These are phyloP conservation scores for Gonocerus acuteangulatus DNA, from an alignment of 2,888 invertebrate species.

Conservation along the genomic window DNA sequence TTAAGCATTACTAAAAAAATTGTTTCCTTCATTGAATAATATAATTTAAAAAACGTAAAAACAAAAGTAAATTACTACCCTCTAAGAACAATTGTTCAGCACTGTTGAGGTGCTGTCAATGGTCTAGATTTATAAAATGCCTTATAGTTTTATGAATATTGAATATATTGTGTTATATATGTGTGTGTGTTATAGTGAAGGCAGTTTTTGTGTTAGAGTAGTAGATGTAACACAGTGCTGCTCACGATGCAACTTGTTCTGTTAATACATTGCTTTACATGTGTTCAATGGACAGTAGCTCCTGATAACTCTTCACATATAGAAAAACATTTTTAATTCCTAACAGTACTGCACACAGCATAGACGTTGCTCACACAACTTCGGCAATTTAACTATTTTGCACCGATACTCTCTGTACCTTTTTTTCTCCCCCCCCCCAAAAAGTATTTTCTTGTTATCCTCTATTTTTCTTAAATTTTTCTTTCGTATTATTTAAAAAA, in stretches of 20 bases:
- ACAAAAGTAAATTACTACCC: neutral
- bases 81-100: neutral
- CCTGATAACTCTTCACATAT: slow-evolving; percentile 17
- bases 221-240: slow-evolving; percentile 19
- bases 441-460: neutral
- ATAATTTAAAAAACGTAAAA: no score
- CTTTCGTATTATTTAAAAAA: no score
- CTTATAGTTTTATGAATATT: slow-evolving; percentile 23
- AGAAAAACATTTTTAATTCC: neutral
- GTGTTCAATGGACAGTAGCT: slow-evolving; percentile 3
- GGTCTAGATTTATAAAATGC: slow-evolving; percentile 22
- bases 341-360: no score
- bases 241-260: slow-evolving; percentile 23
- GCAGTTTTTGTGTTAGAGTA: slow-evolving; percentile 14
- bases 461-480: no score
- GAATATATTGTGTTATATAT: slow-evolving; percentile 15
- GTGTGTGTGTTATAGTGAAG: slow-evolving; percentile 12
- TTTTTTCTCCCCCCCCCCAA: neutral
- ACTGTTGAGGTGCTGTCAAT: slow-evolving; percentile 3
- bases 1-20: no score
- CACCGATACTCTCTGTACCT: neutral
- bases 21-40: no score
- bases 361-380: no score
- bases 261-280: slow-evolving; percentile 5
- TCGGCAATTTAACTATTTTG: no score